Evolutionary conservation across 2,113 vertebrate species (phyloP).

Genomic region (Tachysurus fulvidraco): DNA sequence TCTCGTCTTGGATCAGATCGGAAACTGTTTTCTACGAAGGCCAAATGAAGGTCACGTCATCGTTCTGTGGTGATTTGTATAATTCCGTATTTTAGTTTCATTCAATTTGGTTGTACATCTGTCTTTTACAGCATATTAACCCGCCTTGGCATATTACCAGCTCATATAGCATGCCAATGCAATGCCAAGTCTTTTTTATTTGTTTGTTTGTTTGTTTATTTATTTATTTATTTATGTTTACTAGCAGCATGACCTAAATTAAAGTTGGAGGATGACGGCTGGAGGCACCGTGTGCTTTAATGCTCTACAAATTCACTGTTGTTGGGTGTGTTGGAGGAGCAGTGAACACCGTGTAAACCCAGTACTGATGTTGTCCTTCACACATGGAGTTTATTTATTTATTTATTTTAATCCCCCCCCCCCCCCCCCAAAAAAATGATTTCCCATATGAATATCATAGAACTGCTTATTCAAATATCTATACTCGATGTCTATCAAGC

Average conservation of each 20-base stretch:
- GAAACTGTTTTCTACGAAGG: background rate
- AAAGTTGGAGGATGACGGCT: background rate
- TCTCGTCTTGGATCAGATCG: background rate
- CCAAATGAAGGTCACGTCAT: background rate
- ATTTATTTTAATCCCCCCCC: too few relatives aligned
- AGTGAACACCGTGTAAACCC: background rate
- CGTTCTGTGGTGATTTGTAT: background rate
- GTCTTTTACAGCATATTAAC: slow-evolving; percentile 14
- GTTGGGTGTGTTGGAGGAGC: background rate
- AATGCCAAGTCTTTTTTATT: slow-evolving; percentile 23
- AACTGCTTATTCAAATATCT: background rate
- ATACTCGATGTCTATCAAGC: background rate
- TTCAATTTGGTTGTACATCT: background rate
- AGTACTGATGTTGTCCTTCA: too few relatives aligned
- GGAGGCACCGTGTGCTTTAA: background rate
- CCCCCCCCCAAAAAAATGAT: background rate
- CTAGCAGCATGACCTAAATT: background rate
- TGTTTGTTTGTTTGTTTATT: too few relatives aligned
- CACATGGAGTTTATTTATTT: background rate
- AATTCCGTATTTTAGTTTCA: background rate
- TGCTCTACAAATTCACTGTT: background rate
- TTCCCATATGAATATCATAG: background rate
- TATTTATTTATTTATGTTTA: background rate
- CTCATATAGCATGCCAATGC: background rate
- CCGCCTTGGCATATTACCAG: slow-evolving; percentile 16